Evolutionary conservation across 2,113 vertebrate species (phyloP), one percentile per base, ranked within the genome.

Genomic region (Arizona elegans): DNA sequence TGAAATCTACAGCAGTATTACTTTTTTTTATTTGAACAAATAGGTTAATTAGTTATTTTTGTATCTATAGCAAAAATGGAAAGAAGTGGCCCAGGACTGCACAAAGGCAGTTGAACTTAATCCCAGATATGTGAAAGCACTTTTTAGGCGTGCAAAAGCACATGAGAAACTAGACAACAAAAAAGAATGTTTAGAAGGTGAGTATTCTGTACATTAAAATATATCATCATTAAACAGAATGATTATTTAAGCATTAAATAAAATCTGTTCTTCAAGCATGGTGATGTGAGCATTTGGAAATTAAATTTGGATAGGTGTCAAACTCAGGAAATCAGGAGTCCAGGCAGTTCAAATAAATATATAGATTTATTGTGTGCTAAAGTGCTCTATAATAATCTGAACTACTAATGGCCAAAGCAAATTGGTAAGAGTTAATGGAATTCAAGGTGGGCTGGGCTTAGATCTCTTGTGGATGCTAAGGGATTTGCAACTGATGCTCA

Each of bases 141-240:
- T 99, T 93, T 99, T 99, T 98, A 98, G 99, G 96, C 98, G 99
- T 0, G 99, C 99, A 9, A 99, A 99, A 96, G 99, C 99, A 62
- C 98, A 99, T 23, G 99, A 99, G 96, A 99, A 98, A 94, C 98
- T 99, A 62, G 99, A 99, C 97, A 99, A 99, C 97, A 99, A 98
- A 97, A 99, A 99, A 96, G 99, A 99, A 93, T 99, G 99, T 95
- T 97, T 99, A 96, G 99, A 99, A 98, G 99, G 99, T 99, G 93
- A 97, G 98, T 95, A 33, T 92, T 3, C 58, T 89, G 0, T 87
- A 3, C 13, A 54, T n/a, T 26, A 17, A 55, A 87, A n/a, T 54
- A 29, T 54, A 70, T 70, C 29, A n/a, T 70, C 15, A 70, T 70
- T 70, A n/a, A 47, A 59, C 13, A 62, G 5, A 12, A 56, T 86